Base-by-base conservation (phyloP, 2,113 vertebrate genomes). In the Pseudopipra pipra region DNA sequence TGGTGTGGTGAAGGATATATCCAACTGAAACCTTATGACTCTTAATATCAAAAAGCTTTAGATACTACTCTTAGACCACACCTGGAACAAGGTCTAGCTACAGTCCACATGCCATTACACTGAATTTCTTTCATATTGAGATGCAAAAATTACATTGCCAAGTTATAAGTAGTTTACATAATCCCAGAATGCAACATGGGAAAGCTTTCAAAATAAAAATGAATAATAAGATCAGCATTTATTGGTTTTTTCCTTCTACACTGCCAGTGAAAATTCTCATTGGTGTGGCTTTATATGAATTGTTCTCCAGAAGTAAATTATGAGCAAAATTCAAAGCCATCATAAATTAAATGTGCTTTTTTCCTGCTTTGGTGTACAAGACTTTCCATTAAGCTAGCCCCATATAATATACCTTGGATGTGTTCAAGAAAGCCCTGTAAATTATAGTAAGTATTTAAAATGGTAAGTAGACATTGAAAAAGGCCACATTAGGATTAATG, bases 401-500 rank as follows among this genome's bases (percentile, higher is more conserved):
- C 98, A 98, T 98, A 98, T 98, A 98, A 98, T 97, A 98, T 98
- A 97, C 98, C 98, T 98, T 98, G 96, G 97, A 98, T 98, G 97
- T 97, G 95, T 97, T 98, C 97, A 97, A 97, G 98, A 98, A 98
- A 98, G 98, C 97, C 96, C 93, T 97, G 97, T 98, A 98, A 98
- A 98, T 98, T 98, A 98, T 97, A 95, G 97, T 95, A 97, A 98
- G 98, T 98, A 98, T 98, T 98, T 98, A 98, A 98, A 98, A 98
- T 98, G 98, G 98, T 98, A 98, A 98, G 97, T 98, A 98, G 98
- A 97, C 97, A 88, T 96, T 96, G 98, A 97, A 97, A 98, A 98
- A 98, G 98, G 98, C 98, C 98, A 98, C 97, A 98, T 98, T 98
- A 98, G 98, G 98, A 98, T 98, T 98, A 98, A 98, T 98, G 98